Evolutionary conservation across 2,113 vertebrate genomes (phyloP), one percentile per base, ranked within the genome.

Genomic region (Saiga tatarica): DNA sequence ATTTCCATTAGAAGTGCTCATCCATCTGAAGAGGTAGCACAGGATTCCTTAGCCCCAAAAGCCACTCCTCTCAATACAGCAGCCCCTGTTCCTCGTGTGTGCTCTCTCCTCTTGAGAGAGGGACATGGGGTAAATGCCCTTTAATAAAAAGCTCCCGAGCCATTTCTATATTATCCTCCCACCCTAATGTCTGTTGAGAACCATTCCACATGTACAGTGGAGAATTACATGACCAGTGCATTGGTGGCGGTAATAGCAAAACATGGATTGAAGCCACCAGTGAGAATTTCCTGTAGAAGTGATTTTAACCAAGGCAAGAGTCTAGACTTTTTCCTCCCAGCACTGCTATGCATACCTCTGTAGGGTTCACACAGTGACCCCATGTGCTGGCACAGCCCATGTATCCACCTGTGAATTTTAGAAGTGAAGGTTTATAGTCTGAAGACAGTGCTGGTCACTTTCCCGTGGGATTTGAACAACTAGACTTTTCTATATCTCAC

Each of bases 121-220:
- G 21, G 6, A n/a, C n/a, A 1, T 12, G 3, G 30, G 36, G 0
- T 9, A 12, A 39, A 4, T 50, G 3, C 15, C 28, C 16, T 82
- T 36, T 47, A 36, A 67, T 52, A 36, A 84, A 57, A 76, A 11
- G 50, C 33, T 57, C 25, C 33, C 7, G 16, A 86, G 67, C 83
- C 42, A 9, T 42, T 87, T 52, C 67, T 52, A 50, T 28, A 14
- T 67, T 82, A 8, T 67, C 33, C 0, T 23, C 13, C 33, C 17
- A 7, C 23, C 8, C 26, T 86, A 14, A 26, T 67, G 25, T 62
- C 53, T 62, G 25, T 45, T 39, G 88, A 92, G 17, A 95, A 17
- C 21, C 59, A 36, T 50, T 79, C 95, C 6, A 9, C 1, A 2
- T 19, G 78, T 82, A 33, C 6, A 60, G 60, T 50, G 14, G 23